A percentile compares a stretch with the other conserved stretches of the same genome.
phyloP scores from a whole-genome alignment of 2,113 vertebrate species.

The Salvelinus namaycush region DNA sequence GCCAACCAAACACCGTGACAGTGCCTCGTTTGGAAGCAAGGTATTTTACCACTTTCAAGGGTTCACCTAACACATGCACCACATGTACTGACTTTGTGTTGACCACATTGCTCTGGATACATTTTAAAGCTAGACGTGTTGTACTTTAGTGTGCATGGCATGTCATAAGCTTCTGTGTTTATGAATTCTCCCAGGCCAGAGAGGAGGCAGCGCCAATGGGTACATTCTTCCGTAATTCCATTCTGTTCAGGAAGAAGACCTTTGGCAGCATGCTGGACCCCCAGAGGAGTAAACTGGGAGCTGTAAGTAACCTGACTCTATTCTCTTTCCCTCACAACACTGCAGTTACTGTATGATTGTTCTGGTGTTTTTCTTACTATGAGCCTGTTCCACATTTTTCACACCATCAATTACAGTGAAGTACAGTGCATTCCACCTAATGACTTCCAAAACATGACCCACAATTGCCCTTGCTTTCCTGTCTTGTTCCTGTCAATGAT shows the following conservation, averaged over 20 bases:
- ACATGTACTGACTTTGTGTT: no score
- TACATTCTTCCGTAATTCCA: constrained; percentile 83
- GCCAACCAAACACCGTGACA: constrained; percentile 45
- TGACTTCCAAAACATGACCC: no score
- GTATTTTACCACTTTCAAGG: constrained; percentile 35
- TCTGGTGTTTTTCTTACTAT: neutral
- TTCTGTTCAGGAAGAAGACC: constrained; percentile 82
- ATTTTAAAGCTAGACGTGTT: neutral
- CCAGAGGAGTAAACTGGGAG: constrained; percentile 66
- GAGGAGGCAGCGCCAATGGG: constrained; percentile 75
- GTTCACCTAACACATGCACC: no score
- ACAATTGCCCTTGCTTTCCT: neutral
- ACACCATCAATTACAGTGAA: no score
- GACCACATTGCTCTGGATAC: neutral
- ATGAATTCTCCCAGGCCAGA: constrained; percentile 62
- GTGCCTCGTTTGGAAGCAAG: constrained; percentile 47
- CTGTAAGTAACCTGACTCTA: constrained; percentile 74
- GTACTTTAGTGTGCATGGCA: neutral
- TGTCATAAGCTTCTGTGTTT: neutral
- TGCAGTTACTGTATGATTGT: no score
- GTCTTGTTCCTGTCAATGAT: neutral
- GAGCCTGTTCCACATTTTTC: no score
- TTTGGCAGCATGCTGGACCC: constrained; percentile 73
- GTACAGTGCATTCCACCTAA: no score
- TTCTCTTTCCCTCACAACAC: neutral